Base-by-base conservation (phyloP, 2,797 vertebrate genomes). In the Diceros bicornis region DNA sequence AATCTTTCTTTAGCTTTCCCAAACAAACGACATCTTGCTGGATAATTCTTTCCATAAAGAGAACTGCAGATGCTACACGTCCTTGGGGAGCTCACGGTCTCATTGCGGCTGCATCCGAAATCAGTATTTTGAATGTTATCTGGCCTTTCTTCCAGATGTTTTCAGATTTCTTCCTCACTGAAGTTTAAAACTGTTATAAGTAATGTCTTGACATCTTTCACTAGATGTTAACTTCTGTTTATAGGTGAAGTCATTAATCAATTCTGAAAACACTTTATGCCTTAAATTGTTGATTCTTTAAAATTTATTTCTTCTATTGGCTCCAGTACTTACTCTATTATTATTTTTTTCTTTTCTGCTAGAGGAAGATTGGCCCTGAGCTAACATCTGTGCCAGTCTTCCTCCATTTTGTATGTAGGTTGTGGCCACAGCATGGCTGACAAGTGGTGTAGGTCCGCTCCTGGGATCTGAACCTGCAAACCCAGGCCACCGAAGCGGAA, bases 11-110 rank as follows among this genome's bases (percentile, higher is more conserved):
- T 52, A 93, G 79, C 27, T 93, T 94, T 96, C 72, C 66, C 66
- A 92, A 92, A 96, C 84, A 61, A 94, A 97, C 69, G 77, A 71
- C 50, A 66, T 91, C 75, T 97, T 97, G 86, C 59, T 92, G 21
- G 52, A 91, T 88, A 87, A 71, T 90, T 87, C 86, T 97, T 89
- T 68, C 87, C 77, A 44, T n/a, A 82, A 95, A 92, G 90, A 94
- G 32, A 95, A 62, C 18, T 92, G 81, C 87, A 96, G 94, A 90
- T 96, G 96, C 82, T 96, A 52, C 37, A 81, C 32, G 88, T 93
- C 96, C 78, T 81, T 84, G 18, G 96, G 71, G 96, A 96, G 34
- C 81, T 94, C 57, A 50, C 25, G 52, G 50, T 77, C 83, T 93
- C 66, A 71, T 37, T 72, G 62, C n/a, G 62, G 66, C 66, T 88